Conservation (phyloP, 2,888 invertebrate species). For the Acrocyrtus sp. region DNA sequence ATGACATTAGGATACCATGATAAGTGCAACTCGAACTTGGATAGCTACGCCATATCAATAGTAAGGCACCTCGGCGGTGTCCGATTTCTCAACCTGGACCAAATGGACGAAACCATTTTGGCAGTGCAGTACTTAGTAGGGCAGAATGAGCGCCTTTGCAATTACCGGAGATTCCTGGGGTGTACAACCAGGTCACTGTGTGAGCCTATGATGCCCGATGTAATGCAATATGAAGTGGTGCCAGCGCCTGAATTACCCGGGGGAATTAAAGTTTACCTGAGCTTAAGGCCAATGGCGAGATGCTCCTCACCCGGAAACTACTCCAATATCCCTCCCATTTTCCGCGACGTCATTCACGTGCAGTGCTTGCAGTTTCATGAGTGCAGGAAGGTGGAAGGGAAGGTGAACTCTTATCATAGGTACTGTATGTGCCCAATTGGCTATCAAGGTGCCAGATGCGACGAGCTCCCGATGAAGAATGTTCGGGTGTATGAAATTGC, state of each 20-base stretch:
- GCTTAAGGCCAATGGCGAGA: not conserved
- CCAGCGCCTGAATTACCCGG: not conserved
- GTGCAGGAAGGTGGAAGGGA: not conserved
- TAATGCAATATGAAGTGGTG: not conserved
- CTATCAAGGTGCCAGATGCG: not conserved
- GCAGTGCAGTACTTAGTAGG: conserved; percentile 6
- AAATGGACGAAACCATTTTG: not conserved
- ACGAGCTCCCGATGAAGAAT: not conserved
- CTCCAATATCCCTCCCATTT: conserved; percentile 3
- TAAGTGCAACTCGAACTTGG: not conserved
- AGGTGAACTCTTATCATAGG: not conserved
- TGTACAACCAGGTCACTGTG: not conserved
- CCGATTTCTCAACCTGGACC: not conserved
- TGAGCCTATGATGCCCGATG: conserved; percentile 18
- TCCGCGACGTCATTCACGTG: conserved; percentile 6
- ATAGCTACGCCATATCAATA: not conserved
- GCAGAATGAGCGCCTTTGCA: conserved; percentile 9
- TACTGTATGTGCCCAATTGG: conserved; percentile 15
- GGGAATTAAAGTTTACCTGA: not conserved
- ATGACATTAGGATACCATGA: conserved; percentile 7
- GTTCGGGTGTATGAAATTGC: too few relatives aligned
- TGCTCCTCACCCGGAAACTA: conserved; percentile 6
- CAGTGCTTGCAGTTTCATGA: conserved; percentile 6
- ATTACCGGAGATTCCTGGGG: conserved; percentile 17
- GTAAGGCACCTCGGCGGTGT: conserved; percentile 10